phyloP scores from a whole-genome alignment of 2,113 vertebrate genomes.

The Cairina moschata region DNA sequence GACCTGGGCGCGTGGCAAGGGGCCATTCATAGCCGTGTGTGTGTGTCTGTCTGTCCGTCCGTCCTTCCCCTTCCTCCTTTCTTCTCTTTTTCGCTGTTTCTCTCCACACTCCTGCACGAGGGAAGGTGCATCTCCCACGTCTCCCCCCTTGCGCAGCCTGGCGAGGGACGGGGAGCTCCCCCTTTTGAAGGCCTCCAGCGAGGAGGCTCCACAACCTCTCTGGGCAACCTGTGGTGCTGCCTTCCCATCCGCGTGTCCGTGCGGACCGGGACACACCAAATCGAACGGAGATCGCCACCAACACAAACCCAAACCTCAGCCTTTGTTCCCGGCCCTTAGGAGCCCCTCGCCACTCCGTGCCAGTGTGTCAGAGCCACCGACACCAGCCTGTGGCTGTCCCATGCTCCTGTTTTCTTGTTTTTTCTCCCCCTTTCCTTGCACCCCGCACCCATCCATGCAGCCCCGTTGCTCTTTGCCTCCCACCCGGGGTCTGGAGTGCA shows the following conservation, averaged over 20 bases:
- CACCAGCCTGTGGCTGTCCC: background rate
- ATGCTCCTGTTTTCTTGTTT: background rate
- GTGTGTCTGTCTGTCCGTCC: background rate
- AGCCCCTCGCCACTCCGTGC: background rate
- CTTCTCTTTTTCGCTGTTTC: background rate
- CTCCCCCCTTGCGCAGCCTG: background rate
- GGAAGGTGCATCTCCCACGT: background rate
- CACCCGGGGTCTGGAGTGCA: background rate
- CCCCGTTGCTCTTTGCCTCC: background rate
- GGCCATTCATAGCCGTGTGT: background rate
- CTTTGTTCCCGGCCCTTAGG: background rate
- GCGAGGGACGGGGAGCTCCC: background rate
- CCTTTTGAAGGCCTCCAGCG: background rate
- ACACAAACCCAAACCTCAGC: background rate
- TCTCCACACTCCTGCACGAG: background rate
- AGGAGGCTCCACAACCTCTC: background rate
- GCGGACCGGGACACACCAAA: background rate
- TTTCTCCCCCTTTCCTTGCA: background rate
- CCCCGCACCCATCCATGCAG: background rate
- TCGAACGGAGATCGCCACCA: fast-evolving
- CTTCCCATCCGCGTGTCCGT: fast-evolving
- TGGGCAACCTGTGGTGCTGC: background rate
- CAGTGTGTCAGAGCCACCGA: background rate
- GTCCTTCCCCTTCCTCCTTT: background rate
- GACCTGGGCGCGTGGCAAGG: background rate